These are phyloP conservation scores for Connochaetes taurinus DNA, from an alignment of 2,113 vertebrate species.

Conservation along the genomic window DNA sequence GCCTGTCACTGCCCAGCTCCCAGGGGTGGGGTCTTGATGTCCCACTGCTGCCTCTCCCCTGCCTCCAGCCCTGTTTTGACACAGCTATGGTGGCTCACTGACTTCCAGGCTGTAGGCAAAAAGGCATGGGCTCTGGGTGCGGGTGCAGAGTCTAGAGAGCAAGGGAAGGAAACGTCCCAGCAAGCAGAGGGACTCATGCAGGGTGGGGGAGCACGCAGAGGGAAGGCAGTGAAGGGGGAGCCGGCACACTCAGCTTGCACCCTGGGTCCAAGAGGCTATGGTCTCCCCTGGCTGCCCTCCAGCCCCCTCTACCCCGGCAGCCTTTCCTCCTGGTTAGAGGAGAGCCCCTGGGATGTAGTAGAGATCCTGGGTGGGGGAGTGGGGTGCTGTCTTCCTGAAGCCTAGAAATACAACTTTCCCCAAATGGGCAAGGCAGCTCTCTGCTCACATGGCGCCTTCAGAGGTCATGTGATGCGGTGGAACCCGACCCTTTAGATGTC, in stretches of 20 bases:
- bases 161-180: background rate
- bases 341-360: background rate
- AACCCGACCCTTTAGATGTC: background rate
- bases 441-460: background rate
- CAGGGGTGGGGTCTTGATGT: background rate
- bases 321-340: background rate
- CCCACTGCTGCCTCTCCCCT: background rate
- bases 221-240: background rate
- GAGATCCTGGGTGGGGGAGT: background rate
- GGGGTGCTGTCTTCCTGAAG: background rate
- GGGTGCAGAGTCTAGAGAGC: background rate
- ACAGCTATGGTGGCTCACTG: rapidly evolving
- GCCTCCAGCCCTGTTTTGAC: background rate
- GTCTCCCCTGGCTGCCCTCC: too few relatives aligned
- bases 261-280: background rate
- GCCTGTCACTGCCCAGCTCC: background rate
- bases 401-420: background rate
- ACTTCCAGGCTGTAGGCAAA: background rate
- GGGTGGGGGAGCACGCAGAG: background rate
- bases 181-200: background rate
- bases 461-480: background rate
- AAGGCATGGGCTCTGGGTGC: background rate
- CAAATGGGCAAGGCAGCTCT: background rate
- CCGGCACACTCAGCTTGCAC: rapidly evolving
- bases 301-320: background rate